A percentile compares a stretch with the other conserved stretches of the same genome.
These are phyloP conservation scores for Acinonyx jubatus DNA, from an alignment of 2,113 vertebrate species.

Conservation along the genomic window DNA sequence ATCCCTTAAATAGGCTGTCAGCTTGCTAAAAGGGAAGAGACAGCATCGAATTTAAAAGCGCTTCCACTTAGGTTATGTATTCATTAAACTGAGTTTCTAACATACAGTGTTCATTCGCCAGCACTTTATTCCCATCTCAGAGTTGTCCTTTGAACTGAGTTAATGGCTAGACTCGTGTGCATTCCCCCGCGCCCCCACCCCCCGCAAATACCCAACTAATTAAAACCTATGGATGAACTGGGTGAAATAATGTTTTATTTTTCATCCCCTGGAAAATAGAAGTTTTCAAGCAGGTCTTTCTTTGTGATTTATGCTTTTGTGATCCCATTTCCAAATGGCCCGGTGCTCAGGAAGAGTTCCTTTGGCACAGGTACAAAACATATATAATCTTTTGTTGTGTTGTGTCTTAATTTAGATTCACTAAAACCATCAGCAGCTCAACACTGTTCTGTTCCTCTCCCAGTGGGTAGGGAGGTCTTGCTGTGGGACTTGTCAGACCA, in stretches of 20 bases:
- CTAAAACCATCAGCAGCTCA: background rate
- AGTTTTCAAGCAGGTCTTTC: background rate
- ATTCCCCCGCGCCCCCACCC: rapidly evolving
- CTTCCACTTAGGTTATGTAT: background rate
- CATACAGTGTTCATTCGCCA: rapidly evolving
- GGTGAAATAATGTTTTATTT: background rate
- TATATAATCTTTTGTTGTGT: background rate
- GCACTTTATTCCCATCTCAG: background rate
- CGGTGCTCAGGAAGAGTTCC: background rate
- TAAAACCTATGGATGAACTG: background rate
- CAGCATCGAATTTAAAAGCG: background rate
- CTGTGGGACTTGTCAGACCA: background rate
- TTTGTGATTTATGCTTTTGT: background rate
- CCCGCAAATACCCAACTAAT: background rate
- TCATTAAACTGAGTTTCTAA: constrained; percentile 5
- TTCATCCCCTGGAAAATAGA: background rate
- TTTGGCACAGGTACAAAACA: background rate
- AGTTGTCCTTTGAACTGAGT: background rate
- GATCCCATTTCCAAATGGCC: constrained; percentile 13
- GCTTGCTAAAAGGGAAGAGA: background rate
- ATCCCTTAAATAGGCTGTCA: background rate
- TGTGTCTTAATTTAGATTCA: background rate
- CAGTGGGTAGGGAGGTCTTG: background rate
- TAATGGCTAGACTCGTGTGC: background rate
- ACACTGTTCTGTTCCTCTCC: background rate